Evolutionary conservation across 2,797 vertebrate species (phyloP).

Genomic region (Limosa lapponica): DNA sequence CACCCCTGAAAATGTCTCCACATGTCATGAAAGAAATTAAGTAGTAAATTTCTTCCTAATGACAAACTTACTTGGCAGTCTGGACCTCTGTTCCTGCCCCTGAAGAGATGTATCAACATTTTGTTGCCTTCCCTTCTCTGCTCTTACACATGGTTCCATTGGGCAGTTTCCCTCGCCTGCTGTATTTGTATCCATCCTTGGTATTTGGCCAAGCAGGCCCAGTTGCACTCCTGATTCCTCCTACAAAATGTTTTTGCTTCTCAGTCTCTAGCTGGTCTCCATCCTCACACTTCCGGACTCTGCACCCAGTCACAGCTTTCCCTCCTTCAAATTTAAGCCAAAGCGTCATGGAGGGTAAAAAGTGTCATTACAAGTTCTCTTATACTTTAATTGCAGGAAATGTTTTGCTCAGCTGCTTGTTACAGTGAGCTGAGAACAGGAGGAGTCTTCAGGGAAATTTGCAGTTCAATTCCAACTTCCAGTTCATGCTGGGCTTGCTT

Average conservation of each 20-base stretch:
- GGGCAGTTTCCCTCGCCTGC: background rate
- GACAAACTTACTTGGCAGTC: background rate
- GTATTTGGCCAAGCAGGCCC: background rate
- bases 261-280: background rate
- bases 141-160: background rate
- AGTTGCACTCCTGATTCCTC: background rate
- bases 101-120: background rate
- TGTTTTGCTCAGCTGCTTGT: background rate
- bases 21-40: background rate
- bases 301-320: background rate
- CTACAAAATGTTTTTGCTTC: background rate
- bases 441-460: slow-evolving; percentile 27
- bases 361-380: slow-evolving; percentile 4
- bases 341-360: background rate
- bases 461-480: background rate
- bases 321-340: background rate
- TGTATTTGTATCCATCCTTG: background rate
- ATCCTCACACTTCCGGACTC: background rate
- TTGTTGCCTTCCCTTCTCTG: background rate
- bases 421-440: background rate
- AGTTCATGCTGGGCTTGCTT: background rate
- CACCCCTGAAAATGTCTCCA: background rate
- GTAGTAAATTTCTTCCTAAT: background rate
- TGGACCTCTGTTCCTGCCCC: background rate
- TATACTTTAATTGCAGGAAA: slow-evolving; percentile 45